phyloP scores from a whole-genome alignment of 2,888 invertebrate species.

The Ophion ellenae region DNA sequence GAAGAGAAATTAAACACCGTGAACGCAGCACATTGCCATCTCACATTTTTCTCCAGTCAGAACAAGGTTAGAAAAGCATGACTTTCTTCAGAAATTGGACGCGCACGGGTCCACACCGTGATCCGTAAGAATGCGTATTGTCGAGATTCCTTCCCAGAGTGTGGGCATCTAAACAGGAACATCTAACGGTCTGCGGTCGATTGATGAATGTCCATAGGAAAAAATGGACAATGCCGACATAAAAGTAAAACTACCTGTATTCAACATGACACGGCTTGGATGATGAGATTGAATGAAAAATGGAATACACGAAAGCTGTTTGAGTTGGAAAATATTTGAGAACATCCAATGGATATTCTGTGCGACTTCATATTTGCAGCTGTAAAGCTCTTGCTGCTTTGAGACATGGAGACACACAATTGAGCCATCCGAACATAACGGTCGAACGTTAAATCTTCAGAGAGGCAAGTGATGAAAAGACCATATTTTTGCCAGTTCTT shows the following conservation, averaged over 20 bases:
- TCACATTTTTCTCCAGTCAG: neutral
- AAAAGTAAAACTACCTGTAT: neutral
- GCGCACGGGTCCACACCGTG: neutral
- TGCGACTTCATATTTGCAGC: too few species aligned
- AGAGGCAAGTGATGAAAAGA: neutral
- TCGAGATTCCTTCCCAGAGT: neutral
- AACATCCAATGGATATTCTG: neutral
- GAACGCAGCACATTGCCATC: neutral
- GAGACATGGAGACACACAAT: constrained; percentile 33
- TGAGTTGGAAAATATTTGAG: neutral
- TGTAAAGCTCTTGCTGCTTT: neutral
- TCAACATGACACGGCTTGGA: neutral
- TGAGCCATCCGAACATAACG: constrained; percentile 5
- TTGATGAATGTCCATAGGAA: neutral
- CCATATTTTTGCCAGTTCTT: constrained; percentile 7
- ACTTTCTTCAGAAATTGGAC: neutral
- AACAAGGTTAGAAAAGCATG: neutral
- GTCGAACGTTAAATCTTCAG: neutral
- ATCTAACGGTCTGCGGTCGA: neutral
- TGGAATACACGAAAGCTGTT: neutral
- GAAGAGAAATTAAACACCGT: neutral
- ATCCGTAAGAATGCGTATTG: neutral
- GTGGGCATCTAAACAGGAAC: neutral
- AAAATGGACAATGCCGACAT: neutral
- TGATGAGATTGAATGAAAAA: neutral